Evolutionary conservation across 2,888 invertebrate species (phyloP).

Genomic region (Tachina lurida): DNA sequence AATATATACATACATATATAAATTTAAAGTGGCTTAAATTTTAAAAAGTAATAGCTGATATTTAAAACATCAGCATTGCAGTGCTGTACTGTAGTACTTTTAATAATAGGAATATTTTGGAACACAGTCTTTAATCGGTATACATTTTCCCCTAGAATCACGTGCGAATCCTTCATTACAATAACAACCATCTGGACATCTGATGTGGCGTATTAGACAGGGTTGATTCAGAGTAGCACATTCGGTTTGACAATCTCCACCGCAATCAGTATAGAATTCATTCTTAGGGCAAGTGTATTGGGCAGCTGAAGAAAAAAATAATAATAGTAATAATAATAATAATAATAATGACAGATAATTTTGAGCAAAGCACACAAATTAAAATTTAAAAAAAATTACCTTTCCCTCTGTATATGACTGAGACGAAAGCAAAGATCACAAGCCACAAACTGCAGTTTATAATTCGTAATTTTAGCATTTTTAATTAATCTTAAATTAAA

Average conservation of each 20-base stretch:
- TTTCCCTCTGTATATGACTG: too few relatives aligned
- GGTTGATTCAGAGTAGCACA: constrained; percentile 78
- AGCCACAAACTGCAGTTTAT: too few relatives aligned
- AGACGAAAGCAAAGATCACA: too few relatives aligned
- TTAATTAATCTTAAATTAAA: too few relatives aligned
- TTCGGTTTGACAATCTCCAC: constrained; percentile 78
- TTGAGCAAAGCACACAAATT: too few relatives aligned
- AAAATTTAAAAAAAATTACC: too few relatives aligned
- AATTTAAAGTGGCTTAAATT: neutral
- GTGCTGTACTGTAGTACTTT: too few relatives aligned
- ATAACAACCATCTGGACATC: constrained; percentile 81
- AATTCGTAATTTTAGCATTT: too few relatives aligned
- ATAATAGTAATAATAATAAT: neutral
- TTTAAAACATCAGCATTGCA: neutral
- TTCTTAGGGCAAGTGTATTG: constrained; percentile 9
- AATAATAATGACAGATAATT: too few relatives aligned
- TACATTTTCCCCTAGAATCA: constrained; percentile 64
- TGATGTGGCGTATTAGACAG: constrained; percentile 75
- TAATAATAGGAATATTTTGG: too few relatives aligned
- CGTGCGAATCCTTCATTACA: constrained; percentile 79
- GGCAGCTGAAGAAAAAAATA: too few relatives aligned
- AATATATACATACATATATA: too few relatives aligned
- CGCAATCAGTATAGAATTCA: constrained; percentile 73
- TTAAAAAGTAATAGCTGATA: neutral
- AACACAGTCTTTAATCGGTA: neutral